Conservation (phyloP, 2,888 invertebrate species). For the Habrosyne pyritoides region DNA sequence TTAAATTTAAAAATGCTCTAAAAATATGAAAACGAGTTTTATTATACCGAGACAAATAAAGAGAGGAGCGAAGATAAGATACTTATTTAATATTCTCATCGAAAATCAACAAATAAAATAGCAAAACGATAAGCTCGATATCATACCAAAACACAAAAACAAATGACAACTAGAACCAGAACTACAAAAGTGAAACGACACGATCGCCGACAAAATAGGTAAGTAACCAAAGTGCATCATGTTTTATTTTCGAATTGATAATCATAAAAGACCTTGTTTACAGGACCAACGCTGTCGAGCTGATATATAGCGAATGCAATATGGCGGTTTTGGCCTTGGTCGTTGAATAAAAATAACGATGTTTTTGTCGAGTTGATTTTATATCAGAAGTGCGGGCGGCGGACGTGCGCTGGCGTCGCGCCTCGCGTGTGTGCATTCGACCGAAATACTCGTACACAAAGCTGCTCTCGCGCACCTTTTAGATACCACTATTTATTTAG, state of each 20-base stretch:
- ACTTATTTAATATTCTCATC: not conserved
- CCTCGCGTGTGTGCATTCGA: slow-evolving; percentile 34
- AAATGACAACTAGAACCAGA: not conserved
- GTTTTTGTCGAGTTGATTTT: slow-evolving; percentile 75
- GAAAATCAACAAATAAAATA: not conserved
- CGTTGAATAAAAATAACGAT: slow-evolving; percentile 75
- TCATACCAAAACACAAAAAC: not conserved
- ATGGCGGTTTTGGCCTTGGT: slow-evolving; percentile 75
- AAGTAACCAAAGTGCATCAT: not conserved
- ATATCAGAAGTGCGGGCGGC: slow-evolving; percentile 59
- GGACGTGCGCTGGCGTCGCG: slow-evolving; percentile 28
- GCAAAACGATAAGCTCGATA: not conserved
- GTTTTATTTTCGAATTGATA: slow-evolving; percentile 31
- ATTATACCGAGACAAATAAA: no score
- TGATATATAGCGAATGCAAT: slow-evolving; percentile 66
- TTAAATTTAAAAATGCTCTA: not conserved
- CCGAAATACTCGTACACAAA: slow-evolving; percentile 29
- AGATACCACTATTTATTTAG: slow-evolving; percentile 31
- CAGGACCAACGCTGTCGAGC: slow-evolving; percentile 57
- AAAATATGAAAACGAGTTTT: not conserved
- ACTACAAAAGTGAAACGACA: not conserved
- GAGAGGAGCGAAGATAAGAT: no score
- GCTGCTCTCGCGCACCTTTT: slow-evolving; percentile 20
- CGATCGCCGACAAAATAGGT: not conserved
- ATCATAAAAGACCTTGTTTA: slow-evolving; percentile 64